phyloP scores from a whole-genome alignment of 2,797 vertebrate species.

The Eulemur coronatus region DNA sequence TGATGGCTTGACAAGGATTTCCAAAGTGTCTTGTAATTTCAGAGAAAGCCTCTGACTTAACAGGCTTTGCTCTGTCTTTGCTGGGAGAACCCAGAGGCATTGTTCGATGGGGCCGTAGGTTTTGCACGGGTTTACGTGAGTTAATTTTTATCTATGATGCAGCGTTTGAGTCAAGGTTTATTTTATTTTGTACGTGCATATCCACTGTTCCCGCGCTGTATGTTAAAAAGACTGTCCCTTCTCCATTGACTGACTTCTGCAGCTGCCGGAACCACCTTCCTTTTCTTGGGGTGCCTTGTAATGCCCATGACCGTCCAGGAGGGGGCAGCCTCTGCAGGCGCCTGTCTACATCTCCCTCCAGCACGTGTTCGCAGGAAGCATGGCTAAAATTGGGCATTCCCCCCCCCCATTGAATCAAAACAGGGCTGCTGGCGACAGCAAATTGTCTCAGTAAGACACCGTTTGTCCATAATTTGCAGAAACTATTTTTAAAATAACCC shows the following conservation, averaged over 20 bases:
- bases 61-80: background rate
- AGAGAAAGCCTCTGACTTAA: background rate
- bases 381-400: conserved; percentile 33
- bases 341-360: background rate
- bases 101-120: accelerated
- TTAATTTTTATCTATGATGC: background rate
- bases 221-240: background rate
- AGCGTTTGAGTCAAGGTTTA: background rate
- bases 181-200: background rate
- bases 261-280: accelerated
- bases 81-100: background rate
- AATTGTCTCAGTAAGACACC: background rate
- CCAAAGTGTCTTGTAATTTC: background rate
- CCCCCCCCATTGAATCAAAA: background rate
- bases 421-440: conserved; percentile 33
- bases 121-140: background rate
- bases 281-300: background rate
- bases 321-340: background rate
- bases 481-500: conserved; percentile 61
- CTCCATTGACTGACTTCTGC: background rate
- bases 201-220: background rate
- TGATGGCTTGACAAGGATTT: background rate
- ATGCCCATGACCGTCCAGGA: background rate
- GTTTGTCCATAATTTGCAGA: conserved; percentile 40
- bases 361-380: background rate